Conservation (phyloP, 2,797 vertebrate genomes). For the Thunnus albacares region DNA sequence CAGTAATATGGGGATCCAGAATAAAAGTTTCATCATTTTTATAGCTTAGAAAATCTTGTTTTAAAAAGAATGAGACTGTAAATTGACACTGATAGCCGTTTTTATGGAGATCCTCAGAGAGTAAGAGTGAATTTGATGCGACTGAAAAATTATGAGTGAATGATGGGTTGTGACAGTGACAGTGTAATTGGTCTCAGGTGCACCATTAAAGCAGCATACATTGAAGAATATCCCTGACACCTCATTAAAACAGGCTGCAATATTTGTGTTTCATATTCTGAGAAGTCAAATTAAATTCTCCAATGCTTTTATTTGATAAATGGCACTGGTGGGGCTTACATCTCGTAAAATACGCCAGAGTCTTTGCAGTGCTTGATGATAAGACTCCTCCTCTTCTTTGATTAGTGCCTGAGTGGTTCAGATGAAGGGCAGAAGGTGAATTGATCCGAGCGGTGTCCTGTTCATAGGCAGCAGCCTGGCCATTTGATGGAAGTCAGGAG, state of each 20-base stretch:
- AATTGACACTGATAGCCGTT: constrained; percentile 41
- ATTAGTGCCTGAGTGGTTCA: constrained; percentile 70
- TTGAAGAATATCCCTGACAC: constrained; percentile 55
- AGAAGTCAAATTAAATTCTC: constrained; percentile 58
- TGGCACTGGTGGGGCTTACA: constrained; percentile 16
- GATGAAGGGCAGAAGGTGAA: constrained; percentile 78
- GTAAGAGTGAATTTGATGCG: constrained; percentile 51
- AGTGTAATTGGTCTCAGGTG: constrained; percentile 69
- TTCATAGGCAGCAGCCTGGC: constrained; percentile 60
- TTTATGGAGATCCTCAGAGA: constrained; percentile 56
- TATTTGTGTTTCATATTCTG: constrained; percentile 66
- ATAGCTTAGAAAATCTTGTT: constrained; percentile 40
- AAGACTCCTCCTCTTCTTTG: constrained; percentile 71
- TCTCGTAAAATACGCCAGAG: constrained; percentile 21
- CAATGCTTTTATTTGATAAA: constrained; percentile 60
- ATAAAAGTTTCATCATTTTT: constrained; percentile 42
- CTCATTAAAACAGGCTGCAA: constrained; percentile 60
- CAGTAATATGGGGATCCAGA: constrained; percentile 5
- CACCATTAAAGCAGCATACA: constrained; percentile 62
- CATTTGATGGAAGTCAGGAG: constrained; percentile 68
- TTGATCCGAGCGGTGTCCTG: constrained; percentile 74
- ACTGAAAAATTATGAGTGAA: constrained; percentile 64
- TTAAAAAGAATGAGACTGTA: constrained; percentile 28
- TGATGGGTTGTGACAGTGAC: constrained; percentile 68
- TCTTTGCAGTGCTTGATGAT: constrained; percentile 19